These are phyloP conservation scores for Rhynchomys soricoides DNA, from an alignment of 2,113 vertebrate genomes.

Conservation along the genomic window DNA sequence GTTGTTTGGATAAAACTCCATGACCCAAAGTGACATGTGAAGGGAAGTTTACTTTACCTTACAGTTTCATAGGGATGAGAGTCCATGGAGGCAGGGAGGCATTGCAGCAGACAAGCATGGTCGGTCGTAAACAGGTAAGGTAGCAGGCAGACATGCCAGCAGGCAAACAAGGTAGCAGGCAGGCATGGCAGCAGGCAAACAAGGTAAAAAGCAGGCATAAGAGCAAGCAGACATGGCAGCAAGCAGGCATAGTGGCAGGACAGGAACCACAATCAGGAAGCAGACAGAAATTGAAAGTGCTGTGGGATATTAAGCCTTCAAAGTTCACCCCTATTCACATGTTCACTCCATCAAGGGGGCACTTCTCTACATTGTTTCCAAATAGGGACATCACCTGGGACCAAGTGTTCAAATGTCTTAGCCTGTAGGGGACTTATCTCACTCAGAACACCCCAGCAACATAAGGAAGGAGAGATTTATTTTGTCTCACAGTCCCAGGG, in stretches of 20 bases:
- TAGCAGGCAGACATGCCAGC: too few species aligned
- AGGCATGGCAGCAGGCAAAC: rapidly evolving
- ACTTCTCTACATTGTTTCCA: not conserved
- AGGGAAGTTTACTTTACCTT: not conserved
- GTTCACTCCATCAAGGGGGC: not conserved
- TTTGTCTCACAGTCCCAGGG: too few species aligned
- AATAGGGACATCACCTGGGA: not conserved
- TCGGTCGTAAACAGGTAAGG: too few species aligned
- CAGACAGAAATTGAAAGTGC: not conserved
- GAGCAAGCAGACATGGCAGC: not conserved
- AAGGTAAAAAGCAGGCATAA: not conserved
- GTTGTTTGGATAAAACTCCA: not conserved
- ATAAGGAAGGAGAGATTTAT: not conserved
- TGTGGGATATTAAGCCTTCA: not conserved
- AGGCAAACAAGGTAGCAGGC: too few species aligned
- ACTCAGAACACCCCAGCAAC: not conserved
- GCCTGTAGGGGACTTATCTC: not conserved
- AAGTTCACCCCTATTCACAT: not conserved
- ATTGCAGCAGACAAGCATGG: not conserved
- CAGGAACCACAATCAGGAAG: not conserved
- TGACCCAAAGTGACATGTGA: not conserved
- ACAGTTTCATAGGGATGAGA: not conserved
- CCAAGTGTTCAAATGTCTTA: not conserved
- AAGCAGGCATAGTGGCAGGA: not conserved
- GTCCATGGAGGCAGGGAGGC: not conserved